Evolutionary conservation across 2,797 vertebrate species (phyloP), one percentile per base, ranked within the genome.

Genomic region (Echeneis naucrates): DNA sequence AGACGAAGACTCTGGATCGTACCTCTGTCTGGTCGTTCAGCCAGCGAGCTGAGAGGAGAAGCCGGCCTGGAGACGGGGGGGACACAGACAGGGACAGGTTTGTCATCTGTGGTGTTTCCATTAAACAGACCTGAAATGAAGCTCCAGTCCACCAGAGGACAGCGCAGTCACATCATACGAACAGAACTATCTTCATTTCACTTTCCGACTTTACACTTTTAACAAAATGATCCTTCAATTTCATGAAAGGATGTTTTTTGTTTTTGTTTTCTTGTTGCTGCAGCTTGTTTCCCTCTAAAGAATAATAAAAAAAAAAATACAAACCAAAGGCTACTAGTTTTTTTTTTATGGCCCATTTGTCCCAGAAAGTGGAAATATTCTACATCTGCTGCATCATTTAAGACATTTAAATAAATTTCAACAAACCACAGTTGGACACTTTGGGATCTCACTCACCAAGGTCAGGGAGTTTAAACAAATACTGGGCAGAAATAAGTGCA

Each of bases 11-110:
- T 17, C 24, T 42, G 40, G 21, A 65, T 21, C 26, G 37, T 86
- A 89, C 87, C 88, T 92, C 84, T 73, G 55, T 85, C 80, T 8
- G 87, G 68, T 51, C 57, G 83, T 76, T 90, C 87, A 10, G 62
- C 75, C 87, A 88, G 32, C 0, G 88, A 87, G 69, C 75, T 23
- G 44, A 87, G 90, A 74, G 84, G 84, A 77, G 88, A 87, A 0
- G 57, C 37, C 3, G 85, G 82, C 8, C 89, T 91, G 80, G 10
- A 75, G 16, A 73, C 8, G 75, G 3, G n/a, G 3, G n/a, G 73
- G 10, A 70, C 3, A 74, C 1, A 26, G 14, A 66, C 4, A 53
- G 19, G 3, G 17, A 64, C 14, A 19, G 2, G 30, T 35, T 79
- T 10, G 27, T 59, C 21, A 37, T 40, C 11, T 13, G 23, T 26